Evolutionary conservation across 2,797 vertebrate genomes (phyloP), one percentile per base, ranked within the genome.

Genomic region (Scolopax bukidnonensis): DNA sequence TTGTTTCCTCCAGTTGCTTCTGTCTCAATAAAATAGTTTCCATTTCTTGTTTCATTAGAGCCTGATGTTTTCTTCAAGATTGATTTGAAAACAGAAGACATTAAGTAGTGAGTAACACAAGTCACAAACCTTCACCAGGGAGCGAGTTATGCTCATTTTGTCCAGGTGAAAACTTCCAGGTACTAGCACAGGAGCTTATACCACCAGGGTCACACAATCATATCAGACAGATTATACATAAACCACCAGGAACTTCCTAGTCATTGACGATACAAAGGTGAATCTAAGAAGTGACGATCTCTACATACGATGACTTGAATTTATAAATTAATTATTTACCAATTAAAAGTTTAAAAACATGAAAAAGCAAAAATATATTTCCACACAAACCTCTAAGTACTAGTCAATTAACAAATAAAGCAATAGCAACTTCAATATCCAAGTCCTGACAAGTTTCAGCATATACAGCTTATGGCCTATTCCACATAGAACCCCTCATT

Each of bases 41-140:
- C 99, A 99, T 99, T 98, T 99, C 99, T 95, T 99, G 99, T 95
- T 99, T 99, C 97, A 99, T 98, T 84, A 99, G 93, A 84, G 98
- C 97, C 95, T 99, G 99, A 91, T 99, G 99, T 97, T 99, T 99
- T 96, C 99, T 99, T 97, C 12, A 74, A 63, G 71, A 93, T 70
- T 11, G 32, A 59, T 93, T 81, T 83, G 61, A 84, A 96, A 95
- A 83, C 28, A 71, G 32, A 93, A 95, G 12, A 54, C 24, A 43
- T 5, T 32, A 84, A 27, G n/a, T 9, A 59, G 17, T 8, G 7
- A 70, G 17, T 30, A 81, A 76, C 7, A n/a, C 5, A 65, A 25
- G 6, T 13, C 17, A 76, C 24, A 81, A 77, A 77, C 7, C 10
- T 60, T 60, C 18, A n/a, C 27, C 86, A 95, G 40, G 19, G n/a